Conservation (phyloP, 2,113 vertebrate genomes). For the Phylloscopus trochilus region DNA sequence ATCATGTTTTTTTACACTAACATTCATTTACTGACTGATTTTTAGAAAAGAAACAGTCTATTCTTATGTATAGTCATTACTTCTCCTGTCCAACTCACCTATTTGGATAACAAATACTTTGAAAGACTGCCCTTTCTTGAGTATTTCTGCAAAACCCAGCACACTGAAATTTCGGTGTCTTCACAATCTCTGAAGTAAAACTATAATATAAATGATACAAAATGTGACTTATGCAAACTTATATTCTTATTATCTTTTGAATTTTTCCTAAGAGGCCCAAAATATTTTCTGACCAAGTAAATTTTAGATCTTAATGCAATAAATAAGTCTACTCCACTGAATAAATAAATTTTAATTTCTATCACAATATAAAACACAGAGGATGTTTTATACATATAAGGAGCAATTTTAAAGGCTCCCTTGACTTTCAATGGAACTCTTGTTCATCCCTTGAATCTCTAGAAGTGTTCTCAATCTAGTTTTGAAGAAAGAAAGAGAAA, state of each 20-base stretch:
- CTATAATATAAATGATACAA: neutral
- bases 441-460: neutral
- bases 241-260: neutral
- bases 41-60: neutral
- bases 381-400: neutral
- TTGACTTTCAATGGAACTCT: neutral
- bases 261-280: neutral
- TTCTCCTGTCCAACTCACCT: neutral
- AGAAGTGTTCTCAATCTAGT: neutral
- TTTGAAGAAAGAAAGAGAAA: neutral
- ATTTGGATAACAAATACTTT: neutral
- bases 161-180: neutral
- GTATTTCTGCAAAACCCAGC: neutral
- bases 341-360: neutral
- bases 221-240: neutral
- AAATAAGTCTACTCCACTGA: neutral
- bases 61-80: neutral
- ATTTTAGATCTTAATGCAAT: neutral
- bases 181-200: neutral
- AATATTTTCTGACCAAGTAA: neutral
- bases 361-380: neutral
- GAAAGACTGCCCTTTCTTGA: neutral
- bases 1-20: neutral
- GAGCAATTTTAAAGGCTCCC: neutral
- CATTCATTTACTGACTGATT: neutral